Evolutionary conservation across 2,113 vertebrate genomes (phyloP), one percentile per base, ranked within the genome.

Genomic region (Gobius niger): DNA sequence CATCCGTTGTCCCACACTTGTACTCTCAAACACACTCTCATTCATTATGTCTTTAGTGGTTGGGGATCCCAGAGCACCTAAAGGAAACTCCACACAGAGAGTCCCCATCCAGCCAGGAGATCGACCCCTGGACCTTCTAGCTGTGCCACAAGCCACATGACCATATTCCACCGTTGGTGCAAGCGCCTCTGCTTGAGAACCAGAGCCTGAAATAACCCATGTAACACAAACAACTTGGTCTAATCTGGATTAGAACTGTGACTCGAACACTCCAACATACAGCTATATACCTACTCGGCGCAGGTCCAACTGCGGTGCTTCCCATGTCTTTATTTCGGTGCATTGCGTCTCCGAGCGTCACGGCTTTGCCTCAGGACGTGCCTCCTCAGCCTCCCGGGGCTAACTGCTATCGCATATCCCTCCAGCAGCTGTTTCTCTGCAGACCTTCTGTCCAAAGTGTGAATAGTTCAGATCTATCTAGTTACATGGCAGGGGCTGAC

Each of bases 401-500:
- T 79, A 59, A 16, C 66, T 18, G 49, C 76, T 86, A 86, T 91
- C 88, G 64, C 81, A 85, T 89, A 80, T 83, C 52, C 86, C 75
- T 72, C 75, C 65, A 80, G 86, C 85, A 89, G 87, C 88, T 90
- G 85, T 80, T 75, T 56, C 56, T 41, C 66, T 53, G 68, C 53
- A 70, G 57, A 76, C 75, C 85, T 70, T 72, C 83, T 82, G 73
- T 65, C 72, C 79, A 15, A 64, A 12, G 76, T 77, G 82, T 82
- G 79, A 85, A 89, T 86, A 86, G 75, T 76, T 83, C 79, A 81
- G 65, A 54, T 86, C 78, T 73, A 73, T 88, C 87, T 60, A 62
- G 80, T 89, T 87, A 80, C 86, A 80, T 44, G 6, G 77, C 62
- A 47, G 72, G 78, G 82, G 81, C 71, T 52, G 81, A 83, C 82